Base-by-base conservation (phyloP, 2,113 vertebrate species). In the Microcebus tavaratra region DNA sequence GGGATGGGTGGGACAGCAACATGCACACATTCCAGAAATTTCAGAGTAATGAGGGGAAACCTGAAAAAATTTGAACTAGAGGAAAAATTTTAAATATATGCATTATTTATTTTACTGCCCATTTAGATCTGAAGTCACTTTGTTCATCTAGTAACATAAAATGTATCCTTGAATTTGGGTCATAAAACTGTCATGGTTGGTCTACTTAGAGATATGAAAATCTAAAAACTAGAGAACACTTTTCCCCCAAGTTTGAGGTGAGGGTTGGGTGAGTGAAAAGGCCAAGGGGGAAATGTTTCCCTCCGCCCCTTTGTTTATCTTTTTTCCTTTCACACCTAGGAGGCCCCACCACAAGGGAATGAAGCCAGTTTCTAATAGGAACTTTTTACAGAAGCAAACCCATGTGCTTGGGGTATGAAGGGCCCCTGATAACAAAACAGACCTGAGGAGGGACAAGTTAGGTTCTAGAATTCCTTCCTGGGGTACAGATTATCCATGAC, bases 1-100 rank as follows among this genome's bases (percentile, higher is more conserved):
- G 93, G 79, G 57, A 18, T 91, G 96, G 94, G 97, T 94, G 85
- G 91, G 73, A 78, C 13, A 0, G 72, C 0, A 13, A 68, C 39
- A 89, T 39, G 75, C 59, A 89, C 86, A 94, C 86, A 95, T 97
- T 95, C 95, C 96, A 95, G 96, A 97, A 83, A 97, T 97, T 91
- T 89, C 95, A 80, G 96, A 90, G 75, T 84, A 81, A 90, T 93
- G 79, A 96, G 39, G 95, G 91, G 89, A 92, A 88, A 75, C 90
- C 73, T 50, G 90, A 92, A 93, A 98, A 95, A 95, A 91, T 97
- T 91, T 92, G 76, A 88, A 94, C 27, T 42, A 83, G 39, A 83
- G 39, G 91, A 88, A 94, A 96, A 92, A 0, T 79, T 96, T 97
- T 72, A 88, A 89, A 53, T 73, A 34, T 81, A 15, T 70, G 50